Evolutionary conservation across 2,888 invertebrate species (phyloP).

Genomic region (Subacronicta megacephala): DNA sequence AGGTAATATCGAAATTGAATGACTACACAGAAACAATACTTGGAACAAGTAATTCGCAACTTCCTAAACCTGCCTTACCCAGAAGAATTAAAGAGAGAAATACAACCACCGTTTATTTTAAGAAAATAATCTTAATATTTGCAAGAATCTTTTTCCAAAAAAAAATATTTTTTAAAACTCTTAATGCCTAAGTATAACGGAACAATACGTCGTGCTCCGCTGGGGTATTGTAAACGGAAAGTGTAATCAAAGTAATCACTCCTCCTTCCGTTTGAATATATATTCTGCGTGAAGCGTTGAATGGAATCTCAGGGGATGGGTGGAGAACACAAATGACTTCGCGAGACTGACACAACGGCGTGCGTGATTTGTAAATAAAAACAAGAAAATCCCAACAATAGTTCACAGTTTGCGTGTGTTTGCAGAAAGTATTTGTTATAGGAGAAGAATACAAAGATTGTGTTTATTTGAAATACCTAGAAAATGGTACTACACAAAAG

Average conservation of each 20-base stretch:
- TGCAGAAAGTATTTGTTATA: constrained; percentile 7
- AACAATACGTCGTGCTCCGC: constrained; percentile 61
- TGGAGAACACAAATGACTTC: constrained; percentile 65
- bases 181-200: constrained; percentile 47
- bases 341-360: constrained; percentile 51
- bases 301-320: constrained; percentile 59
- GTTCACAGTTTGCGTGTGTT: constrained; percentile 8
- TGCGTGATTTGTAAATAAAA: constrained; percentile 56
- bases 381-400: constrained; percentile 25
- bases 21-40: constrained; percentile 25
- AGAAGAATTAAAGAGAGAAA: constrained; percentile 41
- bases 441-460: not conserved
- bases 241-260: constrained; percentile 73
- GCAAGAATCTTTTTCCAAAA: constrained; percentile 18
- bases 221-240: constrained; percentile 66
- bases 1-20: constrained; percentile 8
- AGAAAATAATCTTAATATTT: constrained; percentile 13
- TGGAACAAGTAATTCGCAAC: constrained; percentile 28
- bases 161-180: constrained; percentile 44
- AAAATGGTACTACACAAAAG: not conserved
- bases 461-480: not conserved
- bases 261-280: constrained; percentile 70
- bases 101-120: constrained; percentile 7
- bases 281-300: constrained; percentile 65
- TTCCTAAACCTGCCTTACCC: constrained; percentile 16